These are phyloP conservation scores for Orchesellides sinensis DNA, from an alignment of 2,888 invertebrate genomes.

Conservation along the genomic window DNA sequence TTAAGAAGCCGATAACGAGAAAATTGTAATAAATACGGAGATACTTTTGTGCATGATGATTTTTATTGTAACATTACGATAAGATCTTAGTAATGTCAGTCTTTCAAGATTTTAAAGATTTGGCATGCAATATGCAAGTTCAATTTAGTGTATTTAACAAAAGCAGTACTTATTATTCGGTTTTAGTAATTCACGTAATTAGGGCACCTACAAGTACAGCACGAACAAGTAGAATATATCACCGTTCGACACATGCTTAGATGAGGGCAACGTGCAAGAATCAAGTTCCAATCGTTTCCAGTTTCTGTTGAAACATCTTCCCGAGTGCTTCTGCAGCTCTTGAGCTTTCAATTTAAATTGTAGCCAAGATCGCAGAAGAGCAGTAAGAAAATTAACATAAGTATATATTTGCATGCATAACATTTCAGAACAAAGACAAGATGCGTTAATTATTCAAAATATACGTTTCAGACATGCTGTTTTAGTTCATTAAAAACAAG, in stretches of 20 bases:
- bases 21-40: neutral
- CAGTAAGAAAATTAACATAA: neutral
- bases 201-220: slow-evolving; percentile 29
- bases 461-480: no score
- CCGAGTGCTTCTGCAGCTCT: neutral
- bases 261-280: slow-evolving; percentile 52
- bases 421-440: neutral
- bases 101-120: slow-evolving; percentile 5
- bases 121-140: neutral
- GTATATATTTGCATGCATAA: neutral
- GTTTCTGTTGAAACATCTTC: neutral
- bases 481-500: no score
- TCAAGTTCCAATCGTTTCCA: slow-evolving; percentile 30
- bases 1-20: slow-evolving; percentile 50
- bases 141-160: no score
- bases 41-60: neutral
- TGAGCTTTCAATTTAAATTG: neutral
- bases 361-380: neutral
- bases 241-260: slow-evolving; percentile 60
- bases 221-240: slow-evolving; percentile 27
- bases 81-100: neutral
- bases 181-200: neutral
- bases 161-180: neutral
- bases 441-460: neutral
- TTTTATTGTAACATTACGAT: neutral